Conservation (phyloP, 1,140 invertebrate genomes). For the Ephestia elutella region DNA sequence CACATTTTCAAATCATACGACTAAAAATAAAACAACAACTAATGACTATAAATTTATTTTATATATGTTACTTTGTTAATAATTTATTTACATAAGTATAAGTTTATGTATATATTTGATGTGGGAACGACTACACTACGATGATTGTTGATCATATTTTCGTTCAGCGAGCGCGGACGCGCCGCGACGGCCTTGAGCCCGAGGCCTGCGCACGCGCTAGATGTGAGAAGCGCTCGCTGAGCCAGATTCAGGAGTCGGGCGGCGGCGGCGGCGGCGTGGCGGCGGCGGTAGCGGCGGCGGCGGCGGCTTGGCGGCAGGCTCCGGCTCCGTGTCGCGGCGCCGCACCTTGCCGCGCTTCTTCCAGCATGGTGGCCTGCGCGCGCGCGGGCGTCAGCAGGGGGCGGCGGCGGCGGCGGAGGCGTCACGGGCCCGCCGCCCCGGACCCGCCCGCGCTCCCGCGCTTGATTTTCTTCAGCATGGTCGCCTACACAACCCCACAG, state of each 20-base stretch:
- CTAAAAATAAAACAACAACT: conserved; percentile 62
- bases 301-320: conserved; percentile 84
- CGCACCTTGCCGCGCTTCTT: conserved; percentile 96
- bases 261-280: conserved; percentile 63
- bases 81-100: conserved; percentile 48
- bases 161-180: conserved; percentile 54
- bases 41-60: conserved; percentile 59
- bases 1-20: conserved; percentile 32
- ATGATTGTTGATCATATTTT: not conserved
- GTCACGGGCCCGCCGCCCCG: conserved; percentile 57
- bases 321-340: conserved; percentile 92
- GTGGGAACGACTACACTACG: not conserved
- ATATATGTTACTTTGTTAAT: conserved; percentile 53
- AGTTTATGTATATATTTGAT: not conserved
- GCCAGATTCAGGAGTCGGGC: conserved; percentile 76
- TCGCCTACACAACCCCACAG: conserved; percentile 78
- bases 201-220: conserved; percentile 79
- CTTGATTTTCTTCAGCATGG: conserved; percentile 96
- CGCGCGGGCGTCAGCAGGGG: conserved; percentile 70
- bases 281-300: conserved; percentile 70
- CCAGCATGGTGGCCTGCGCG: conserved; percentile 88
- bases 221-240: conserved; percentile 79
- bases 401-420: conserved; percentile 26
- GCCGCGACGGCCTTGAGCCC: conserved; percentile 69
- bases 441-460: conserved; percentile 78